Evolutionary conservation across 2,888 invertebrate genomes (phyloP).

Genomic region (Bombyx huttoni): DNA sequence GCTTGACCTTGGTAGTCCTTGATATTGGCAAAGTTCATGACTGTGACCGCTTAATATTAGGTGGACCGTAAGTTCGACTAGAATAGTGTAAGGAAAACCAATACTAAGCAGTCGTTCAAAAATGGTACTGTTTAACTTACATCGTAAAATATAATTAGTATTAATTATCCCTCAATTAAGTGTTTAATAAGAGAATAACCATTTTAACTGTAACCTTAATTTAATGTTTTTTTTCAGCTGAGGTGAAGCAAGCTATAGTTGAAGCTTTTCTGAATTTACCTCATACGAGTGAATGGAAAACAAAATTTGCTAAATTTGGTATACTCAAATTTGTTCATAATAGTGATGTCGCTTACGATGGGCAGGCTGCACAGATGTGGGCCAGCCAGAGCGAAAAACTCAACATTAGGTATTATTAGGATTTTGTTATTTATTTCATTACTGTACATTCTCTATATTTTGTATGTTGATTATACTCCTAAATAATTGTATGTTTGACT

Average conservation of each 20-base stretch:
- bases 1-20: no score
- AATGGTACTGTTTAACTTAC: conserved; percentile 1
- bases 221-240: conserved; percentile 34
- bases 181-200: no score
- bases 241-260: conserved; percentile 43
- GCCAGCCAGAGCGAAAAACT: conserved; percentile 59
- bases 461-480: conserved; percentile 52
- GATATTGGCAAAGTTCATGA: no score
- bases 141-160: neutral
- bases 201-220: neutral
- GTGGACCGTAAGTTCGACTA: no score
- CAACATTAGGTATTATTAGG: conserved; percentile 71
- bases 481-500: conserved; percentile 21
- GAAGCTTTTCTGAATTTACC: conserved; percentile 49
- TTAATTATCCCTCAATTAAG: neutral
- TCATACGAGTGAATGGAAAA: conserved; percentile 44
- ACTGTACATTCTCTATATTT: conserved; percentile 56
- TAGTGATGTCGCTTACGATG: conserved; percentile 56
- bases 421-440: conserved; percentile 41
- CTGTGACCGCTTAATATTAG: no score
- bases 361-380: conserved; percentile 65
- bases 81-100: no score
- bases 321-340: conserved; percentile 57
- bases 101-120: no score
- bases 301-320: conserved; percentile 59